phyloP scores from a whole-genome alignment of 2,113 vertebrate genomes.

The Nothocercus nigrocapillus region DNA sequence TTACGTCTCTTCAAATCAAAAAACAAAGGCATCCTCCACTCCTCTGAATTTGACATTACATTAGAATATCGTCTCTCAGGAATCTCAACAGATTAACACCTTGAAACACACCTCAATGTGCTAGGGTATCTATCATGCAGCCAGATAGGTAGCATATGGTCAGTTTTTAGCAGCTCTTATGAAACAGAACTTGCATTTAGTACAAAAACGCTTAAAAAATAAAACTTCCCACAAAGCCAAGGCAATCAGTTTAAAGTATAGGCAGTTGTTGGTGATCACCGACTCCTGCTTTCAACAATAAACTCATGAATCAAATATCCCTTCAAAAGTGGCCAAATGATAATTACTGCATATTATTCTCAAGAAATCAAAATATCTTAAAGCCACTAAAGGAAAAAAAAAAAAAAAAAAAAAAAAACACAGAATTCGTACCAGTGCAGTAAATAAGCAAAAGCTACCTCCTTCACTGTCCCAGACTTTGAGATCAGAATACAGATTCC shows the following conservation, averaged over 20 bases:
- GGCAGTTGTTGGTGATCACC: neutral
- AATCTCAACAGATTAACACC: neutral
- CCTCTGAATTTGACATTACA: neutral
- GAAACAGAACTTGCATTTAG: neutral
- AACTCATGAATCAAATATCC: neutral
- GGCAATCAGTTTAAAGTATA: neutral
- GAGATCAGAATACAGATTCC: neutral
- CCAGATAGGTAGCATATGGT: neutral
- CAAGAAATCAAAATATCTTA: neutral
- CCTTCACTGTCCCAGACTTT: neutral
- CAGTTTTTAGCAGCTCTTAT: neutral
- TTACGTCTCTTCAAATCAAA: neutral
- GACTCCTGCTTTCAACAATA: neutral
- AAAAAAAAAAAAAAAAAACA: too few species aligned
- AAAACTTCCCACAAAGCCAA: neutral
- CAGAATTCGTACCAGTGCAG: neutral
- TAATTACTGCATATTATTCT: slow-evolving; percentile 5
- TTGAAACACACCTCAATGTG: neutral
- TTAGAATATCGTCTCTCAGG: neutral
- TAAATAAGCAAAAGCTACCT: neutral
- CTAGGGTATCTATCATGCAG: neutral
- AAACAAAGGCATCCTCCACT: neutral
- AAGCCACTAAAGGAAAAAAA: neutral
- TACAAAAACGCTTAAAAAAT: neutral
- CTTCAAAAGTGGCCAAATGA: neutral